These are phyloP conservation scores for Himalopsyche japonica DNA, from an alignment of 2,888 invertebrate species.

Conservation along the genomic window DNA sequence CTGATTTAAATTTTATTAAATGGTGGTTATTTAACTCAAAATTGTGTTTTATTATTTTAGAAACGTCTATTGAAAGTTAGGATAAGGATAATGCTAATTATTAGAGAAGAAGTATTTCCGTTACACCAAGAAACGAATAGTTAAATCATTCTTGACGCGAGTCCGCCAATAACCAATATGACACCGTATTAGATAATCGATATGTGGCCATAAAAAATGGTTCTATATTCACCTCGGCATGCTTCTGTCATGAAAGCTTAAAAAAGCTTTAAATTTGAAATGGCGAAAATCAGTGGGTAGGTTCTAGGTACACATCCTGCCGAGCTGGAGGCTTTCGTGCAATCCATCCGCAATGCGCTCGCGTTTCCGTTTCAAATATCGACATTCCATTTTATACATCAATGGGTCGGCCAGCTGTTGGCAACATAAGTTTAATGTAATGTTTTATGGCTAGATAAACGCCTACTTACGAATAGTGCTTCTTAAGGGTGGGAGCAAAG, in stretches of 20 bases:
- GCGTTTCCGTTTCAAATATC: constrained; percentile 30
- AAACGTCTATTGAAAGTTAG: no score
- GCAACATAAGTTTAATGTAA: neutral
- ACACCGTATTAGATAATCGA: neutral
- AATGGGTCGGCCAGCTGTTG: neutral
- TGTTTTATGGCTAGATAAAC: no score
- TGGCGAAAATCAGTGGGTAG: neutral
- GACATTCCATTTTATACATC: constrained; percentile 27
- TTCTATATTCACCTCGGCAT: neutral
- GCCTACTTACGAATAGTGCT: no score
- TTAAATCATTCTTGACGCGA: neutral
- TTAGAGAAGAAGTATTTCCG: no score
- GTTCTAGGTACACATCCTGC: neutral
- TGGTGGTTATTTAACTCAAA: no score
- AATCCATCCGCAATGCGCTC: constrained; percentile 18
- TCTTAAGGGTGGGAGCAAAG: no score
- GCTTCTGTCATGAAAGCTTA: neutral
- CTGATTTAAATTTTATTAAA: no score
- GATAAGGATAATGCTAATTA: no score
- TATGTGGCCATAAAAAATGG: neutral
- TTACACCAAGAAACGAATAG: no score
- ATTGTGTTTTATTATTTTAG: no score
- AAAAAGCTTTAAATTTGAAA: neutral
- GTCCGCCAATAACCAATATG: neutral
- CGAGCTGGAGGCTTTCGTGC: neutral